Conservation (phyloP, 2,888 invertebrate species). For the Apamea anceps region DNA sequence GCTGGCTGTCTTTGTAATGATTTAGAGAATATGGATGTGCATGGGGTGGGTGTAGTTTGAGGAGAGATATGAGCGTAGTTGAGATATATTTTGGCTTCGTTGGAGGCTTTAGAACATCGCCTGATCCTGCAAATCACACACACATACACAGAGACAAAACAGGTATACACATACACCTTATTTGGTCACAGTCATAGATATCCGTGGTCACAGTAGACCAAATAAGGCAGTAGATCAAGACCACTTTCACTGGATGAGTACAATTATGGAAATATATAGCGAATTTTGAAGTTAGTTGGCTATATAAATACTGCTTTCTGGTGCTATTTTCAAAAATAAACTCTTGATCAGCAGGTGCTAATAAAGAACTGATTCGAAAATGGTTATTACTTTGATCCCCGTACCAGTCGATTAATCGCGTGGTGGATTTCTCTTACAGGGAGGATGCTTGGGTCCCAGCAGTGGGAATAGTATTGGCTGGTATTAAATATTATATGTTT, state of each 20-base stretch:
- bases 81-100: neutral
- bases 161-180: too few species aligned
- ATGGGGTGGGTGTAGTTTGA: slow-evolving; percentile 6
- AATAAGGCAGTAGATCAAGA: too few species aligned
- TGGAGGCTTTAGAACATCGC: neutral
- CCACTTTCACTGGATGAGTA: too few species aligned
- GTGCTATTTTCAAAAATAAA: too few species aligned
- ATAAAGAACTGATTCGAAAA: neutral
- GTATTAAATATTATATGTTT: neutral
- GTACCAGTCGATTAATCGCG: too few species aligned
- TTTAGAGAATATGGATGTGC: slow-evolving; percentile 71
- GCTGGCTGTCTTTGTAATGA: slow-evolving; percentile 71
- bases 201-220: too few species aligned
- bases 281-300: too few species aligned
- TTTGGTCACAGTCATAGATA: too few species aligned
- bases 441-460: neutral
- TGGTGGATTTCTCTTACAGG: neutral
- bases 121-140: neutral
- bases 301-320: too few species aligned
- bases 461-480: neutral
- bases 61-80: slow-evolving; percentile 24
- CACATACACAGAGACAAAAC: too few species aligned
- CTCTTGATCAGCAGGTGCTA: neutral
- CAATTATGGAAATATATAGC: too few species aligned
- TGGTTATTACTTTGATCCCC: neutral